Percentiles rank a stretch among this genome's conserved stretches.
Conservation (phyloP, 2,113 vertebrate species). For the Erythrolamprus reginae region DNA sequence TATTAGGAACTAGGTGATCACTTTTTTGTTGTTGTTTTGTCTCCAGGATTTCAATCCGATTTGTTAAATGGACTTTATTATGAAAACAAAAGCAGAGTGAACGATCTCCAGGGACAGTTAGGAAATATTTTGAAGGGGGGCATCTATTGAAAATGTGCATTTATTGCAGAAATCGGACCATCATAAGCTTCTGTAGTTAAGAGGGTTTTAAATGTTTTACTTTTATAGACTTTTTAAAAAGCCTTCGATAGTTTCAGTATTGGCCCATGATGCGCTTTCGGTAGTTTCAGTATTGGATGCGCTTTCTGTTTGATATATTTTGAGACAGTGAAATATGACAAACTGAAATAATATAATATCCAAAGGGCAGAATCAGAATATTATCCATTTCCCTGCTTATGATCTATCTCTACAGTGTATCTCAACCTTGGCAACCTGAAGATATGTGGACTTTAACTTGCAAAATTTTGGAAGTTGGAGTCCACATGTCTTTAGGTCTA, state of each 20-base stretch:
- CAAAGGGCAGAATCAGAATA: constrained; percentile 26
- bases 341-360: neutral
- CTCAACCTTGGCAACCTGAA: neutral
- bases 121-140: neutral
- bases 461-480: too few species aligned
- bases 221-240: neutral
- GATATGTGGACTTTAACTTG: neutral
- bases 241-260: constrained; percentile 19
- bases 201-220: neutral
- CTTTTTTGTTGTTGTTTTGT: neutral
- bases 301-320: neutral
- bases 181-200: constrained; percentile 9
- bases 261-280: neutral
- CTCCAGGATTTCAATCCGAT: neutral
- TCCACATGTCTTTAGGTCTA: too few species aligned
- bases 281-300: constrained; percentile 13
- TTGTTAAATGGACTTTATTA: neutral
- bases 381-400: neutral
- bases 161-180: neutral
- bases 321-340: neutral
- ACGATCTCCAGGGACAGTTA: neutral
- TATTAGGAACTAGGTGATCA: neutral
- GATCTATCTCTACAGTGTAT: neutral
- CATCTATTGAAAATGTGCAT: neutral
- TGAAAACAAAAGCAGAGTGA: neutral